Evolutionary conservation across 1,140 invertebrate species (phyloP), one percentile per base, ranked within the genome.

Genomic region (Rhysida immarginata): DNA sequence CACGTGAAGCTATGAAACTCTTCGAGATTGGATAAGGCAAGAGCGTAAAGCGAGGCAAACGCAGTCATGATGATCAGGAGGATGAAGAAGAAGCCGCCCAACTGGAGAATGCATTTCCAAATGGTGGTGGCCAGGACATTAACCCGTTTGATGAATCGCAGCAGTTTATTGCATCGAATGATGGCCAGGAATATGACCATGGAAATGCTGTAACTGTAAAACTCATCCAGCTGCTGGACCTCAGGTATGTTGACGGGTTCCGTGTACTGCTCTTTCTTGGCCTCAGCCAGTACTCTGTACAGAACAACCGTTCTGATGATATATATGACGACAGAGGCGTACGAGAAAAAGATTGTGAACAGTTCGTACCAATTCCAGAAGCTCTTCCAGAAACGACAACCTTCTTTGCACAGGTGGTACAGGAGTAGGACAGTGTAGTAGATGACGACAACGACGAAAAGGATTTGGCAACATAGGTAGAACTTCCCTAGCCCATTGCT

Each of bases 121-220:
- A 72, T 57, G 0, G 70, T 72, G 21, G 62, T 60, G 26, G 66
- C 67, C 1, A 72, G 58, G 53, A 74, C 56, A 2, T 68, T 68
- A 57, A 76, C 74, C 54, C 70, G 64, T 53, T 70, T 72, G 65
- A 78, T 78, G 64, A 78, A 78, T 44, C 74, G 62, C 2, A 78
- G 62, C 1, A 78, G 64, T 56, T 73, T 71, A 23, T 75, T 61
- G 61, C 77, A 75, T 61, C 77, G 77, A 3, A 77, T 58, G 16
- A 69, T 74, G 5, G 67, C 68, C 26, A 77, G 64, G 63, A 76
- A 77, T 13, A 76, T 68, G 11, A 75, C 59, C 53, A 73, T 70
- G 16, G 69, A 74, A 21, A 77, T 66, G 24, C 75, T 66, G 57
- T 74, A 74, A 26, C 63, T 65, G 55, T 74, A 74, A 20, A n/a